Evolutionary conservation across 2,888 invertebrate genomes (phyloP), one percentile per base, ranked within the genome.

Genomic region (Sinopyrophorus schimmeli): DNA sequence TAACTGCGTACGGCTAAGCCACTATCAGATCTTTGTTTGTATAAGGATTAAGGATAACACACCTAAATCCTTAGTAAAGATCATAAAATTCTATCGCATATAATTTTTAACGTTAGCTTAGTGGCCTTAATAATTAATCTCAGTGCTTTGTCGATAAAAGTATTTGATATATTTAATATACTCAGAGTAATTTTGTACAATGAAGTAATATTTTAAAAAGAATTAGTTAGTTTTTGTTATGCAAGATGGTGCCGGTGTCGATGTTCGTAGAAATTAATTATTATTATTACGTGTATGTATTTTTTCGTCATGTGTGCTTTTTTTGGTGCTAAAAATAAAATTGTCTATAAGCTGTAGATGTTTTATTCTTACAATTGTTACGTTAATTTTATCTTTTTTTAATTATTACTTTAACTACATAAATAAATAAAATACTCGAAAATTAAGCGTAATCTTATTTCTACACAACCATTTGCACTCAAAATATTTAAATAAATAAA

Each of bases 1-100:
- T 86, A 60, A 66, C 65, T 55, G 65, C 67, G 53, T 68, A 65
- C 42, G 69, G 70, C 59, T 68, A 67, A 60, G 54, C 28, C 39
- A 47, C 52, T 47, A 51, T 47, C 47, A 28, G 20, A 48, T 35
- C 15, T 27, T 16, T 44, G 31, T 31, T 26, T 30, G 24, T n/a
- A 42, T 32, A 43, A 39, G 43, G 39, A 39, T 44, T 39, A 23
- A 20, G 17, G 6, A 20, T 34, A 34, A 38, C 39, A n/a, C n/a
- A 30, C 43, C 35, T 43, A 42, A 42, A 21, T 42, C 32, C 32
- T 18, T 9, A 5, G 16, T 27, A 27, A 42, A 44, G 27, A 37
- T 32, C 24, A 46, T 24, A 30, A 38, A 44, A 35, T 30, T 38
- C 30, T 42, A 38, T 37, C 16, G 9, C 14, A 23, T 21, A 11